Evolutionary conservation across 64 coral and sea anemone species (phyloP).

Genomic region (Montipora cactus): DNA sequence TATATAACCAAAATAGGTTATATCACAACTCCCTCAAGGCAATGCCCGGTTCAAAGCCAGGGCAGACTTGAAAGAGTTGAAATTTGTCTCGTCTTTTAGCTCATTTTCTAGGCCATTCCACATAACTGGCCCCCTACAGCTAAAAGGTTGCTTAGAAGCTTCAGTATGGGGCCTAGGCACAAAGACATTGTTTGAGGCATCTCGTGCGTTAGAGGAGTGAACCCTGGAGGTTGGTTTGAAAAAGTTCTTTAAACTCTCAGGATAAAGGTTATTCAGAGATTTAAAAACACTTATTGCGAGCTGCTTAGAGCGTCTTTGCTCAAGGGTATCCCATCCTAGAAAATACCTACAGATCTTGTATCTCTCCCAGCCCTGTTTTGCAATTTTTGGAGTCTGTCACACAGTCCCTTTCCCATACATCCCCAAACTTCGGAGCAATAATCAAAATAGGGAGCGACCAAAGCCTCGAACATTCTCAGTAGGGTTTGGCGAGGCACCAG

Average conservation of each 20-base stretch:
- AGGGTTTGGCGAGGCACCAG: not conserved
- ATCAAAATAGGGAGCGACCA: conserved; percentile 25
- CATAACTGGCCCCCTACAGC: not conserved
- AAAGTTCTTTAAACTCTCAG: not conserved
- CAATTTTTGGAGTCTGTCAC: conserved; percentile 49
- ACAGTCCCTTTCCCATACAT: not conserved
- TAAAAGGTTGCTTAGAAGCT: not conserved
- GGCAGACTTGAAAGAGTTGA: not conserved
- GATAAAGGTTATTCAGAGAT: conserved; percentile 20
- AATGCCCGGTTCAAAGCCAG: not conserved
- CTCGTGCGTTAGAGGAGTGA: not conserved
- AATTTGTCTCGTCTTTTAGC: not conserved
- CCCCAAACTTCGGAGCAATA: conserved; percentile 44
- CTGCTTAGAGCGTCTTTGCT: conserved; percentile 26
- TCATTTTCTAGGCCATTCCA: not conserved
- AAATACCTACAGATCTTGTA: conserved; percentile 31
- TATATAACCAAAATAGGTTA: no score
- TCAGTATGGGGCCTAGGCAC: conserved; percentile 4
- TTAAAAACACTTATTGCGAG: conserved; percentile 40
- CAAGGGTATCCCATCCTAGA: conserved; percentile 34
- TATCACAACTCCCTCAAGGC: not conserved
- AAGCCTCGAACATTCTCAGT: conserved; percentile 8
- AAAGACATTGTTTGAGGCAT: conserved; percentile 14
- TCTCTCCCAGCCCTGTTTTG: conserved; percentile 50
- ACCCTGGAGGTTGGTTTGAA: not conserved